Conservation (phyloP, 2,113 vertebrate genomes). For the Chaetodon trifascialis region DNA sequence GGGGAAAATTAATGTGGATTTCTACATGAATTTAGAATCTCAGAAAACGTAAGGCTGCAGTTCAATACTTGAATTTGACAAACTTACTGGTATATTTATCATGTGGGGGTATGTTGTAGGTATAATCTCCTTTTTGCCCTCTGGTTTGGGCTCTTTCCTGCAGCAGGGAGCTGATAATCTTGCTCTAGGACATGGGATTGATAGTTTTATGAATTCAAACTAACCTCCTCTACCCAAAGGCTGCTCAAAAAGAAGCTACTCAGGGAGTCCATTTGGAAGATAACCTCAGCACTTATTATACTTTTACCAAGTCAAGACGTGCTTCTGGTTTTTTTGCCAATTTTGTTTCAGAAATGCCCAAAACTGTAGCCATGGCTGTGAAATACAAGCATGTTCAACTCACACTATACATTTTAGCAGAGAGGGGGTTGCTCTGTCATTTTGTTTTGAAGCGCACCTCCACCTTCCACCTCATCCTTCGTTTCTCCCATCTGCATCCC, state of each 20-base stretch:
- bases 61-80: constrained; percentile 16
- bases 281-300: no score
- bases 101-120: not conserved
- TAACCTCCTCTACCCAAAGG: not conserved
- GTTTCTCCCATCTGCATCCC: not conserved
- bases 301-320: not conserved
- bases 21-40: not conserved
- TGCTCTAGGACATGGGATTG: not conserved
- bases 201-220: not conserved
- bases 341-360: not conserved
- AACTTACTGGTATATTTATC: not conserved
- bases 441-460: not conserved
- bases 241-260: not conserved
- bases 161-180: not conserved
- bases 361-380: not conserved
- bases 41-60: not conserved
- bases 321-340: not conserved
- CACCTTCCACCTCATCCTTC: not conserved
- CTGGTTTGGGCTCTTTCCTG: not conserved
- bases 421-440: not conserved
- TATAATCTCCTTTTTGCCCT: not conserved
- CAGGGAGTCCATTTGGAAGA: not conserved
- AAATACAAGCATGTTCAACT: not conserved
- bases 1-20: constrained; percentile 13
- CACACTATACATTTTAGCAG: not conserved